Percentiles rank a stretch among this genome's conserved stretches.
Evolutionary conservation across 2,113 vertebrate genomes (phyloP).

Genomic region (Vireo altiloquus): DNA sequence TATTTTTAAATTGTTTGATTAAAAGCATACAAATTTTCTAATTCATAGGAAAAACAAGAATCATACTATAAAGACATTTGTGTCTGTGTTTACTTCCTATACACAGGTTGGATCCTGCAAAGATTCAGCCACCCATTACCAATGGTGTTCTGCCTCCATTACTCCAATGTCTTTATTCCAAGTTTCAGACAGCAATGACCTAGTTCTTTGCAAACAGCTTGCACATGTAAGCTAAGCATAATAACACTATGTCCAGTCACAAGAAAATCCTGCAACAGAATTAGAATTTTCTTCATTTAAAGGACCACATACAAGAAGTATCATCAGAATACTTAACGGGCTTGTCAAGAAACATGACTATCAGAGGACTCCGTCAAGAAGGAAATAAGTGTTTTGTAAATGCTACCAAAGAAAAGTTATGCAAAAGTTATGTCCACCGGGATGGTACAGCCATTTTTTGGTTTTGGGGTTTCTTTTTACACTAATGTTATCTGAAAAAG

Average conservation of each 20-base stretch:
- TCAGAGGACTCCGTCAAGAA: background rate
- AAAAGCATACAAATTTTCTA: background rate
- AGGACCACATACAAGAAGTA: background rate
- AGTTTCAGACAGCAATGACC: background rate
- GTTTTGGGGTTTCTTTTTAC: background rate
- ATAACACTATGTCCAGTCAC: background rate
- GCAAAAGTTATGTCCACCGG: background rate
- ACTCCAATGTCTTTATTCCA: background rate
- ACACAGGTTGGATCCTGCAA: background rate
- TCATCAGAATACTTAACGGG: background rate
- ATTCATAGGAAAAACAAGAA: background rate
- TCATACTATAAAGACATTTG: background rate
- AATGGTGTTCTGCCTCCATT: background rate
- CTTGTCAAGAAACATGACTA: background rate
- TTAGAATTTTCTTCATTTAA: background rate
- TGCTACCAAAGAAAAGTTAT: background rate
- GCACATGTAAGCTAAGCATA: background rate
- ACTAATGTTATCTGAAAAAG: background rate
- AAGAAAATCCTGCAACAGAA: background rate
- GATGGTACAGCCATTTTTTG: background rate
- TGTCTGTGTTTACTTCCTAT: background rate
- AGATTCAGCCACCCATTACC: background rate
- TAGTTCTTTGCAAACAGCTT: background rate
- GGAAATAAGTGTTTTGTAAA: rapidly evolving
- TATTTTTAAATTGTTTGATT: background rate